Conservation (phyloP, 2,797 vertebrate species). For the Karalla daura region DNA sequence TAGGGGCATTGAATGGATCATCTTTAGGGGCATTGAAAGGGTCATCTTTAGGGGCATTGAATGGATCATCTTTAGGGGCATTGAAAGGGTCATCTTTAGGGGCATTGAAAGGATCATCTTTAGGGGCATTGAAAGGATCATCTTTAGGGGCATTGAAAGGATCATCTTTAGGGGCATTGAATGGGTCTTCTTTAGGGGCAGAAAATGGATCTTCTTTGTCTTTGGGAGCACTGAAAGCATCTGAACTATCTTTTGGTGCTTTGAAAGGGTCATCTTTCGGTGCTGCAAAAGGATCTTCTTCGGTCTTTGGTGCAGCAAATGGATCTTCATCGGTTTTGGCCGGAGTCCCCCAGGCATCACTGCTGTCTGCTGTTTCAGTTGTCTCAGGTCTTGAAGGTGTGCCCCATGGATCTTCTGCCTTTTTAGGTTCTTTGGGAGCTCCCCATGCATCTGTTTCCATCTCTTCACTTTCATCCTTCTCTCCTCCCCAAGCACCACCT, state of each 20-base stretch:
- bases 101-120: conserved; percentile 24
- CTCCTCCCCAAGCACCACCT: conserved; percentile 47
- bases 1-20: conserved; percentile 47
- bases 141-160: conserved; percentile 48
- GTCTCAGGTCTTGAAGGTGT: conserved; percentile 53
- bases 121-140: conserved; percentile 20
- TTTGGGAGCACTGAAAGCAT: conserved; percentile 30
- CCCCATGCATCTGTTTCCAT: conserved; percentile 52
- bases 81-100: conserved; percentile 41
- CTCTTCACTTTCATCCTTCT: conserved; percentile 35
- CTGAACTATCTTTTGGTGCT: background rate
- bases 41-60: conserved; percentile 47
- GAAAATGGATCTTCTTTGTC: conserved; percentile 48
- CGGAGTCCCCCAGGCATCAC: conserved; percentile 68
- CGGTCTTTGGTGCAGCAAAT: conserved; percentile 33
- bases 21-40: conserved; percentile 53
- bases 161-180: conserved; percentile 45
- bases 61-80: conserved; percentile 47
- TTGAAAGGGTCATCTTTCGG: conserved; percentile 28
- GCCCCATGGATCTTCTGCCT: conserved; percentile 82
- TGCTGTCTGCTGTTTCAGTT: conserved; percentile 26
- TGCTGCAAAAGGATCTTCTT: conserved; percentile 38
- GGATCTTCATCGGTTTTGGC: conserved; percentile 43
- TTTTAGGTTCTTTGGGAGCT: conserved; percentile 48
- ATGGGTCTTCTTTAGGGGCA: conserved; percentile 35